Evolutionary conservation across 2,888 invertebrate species (phyloP).

Genomic region (Rhagium mordax): DNA sequence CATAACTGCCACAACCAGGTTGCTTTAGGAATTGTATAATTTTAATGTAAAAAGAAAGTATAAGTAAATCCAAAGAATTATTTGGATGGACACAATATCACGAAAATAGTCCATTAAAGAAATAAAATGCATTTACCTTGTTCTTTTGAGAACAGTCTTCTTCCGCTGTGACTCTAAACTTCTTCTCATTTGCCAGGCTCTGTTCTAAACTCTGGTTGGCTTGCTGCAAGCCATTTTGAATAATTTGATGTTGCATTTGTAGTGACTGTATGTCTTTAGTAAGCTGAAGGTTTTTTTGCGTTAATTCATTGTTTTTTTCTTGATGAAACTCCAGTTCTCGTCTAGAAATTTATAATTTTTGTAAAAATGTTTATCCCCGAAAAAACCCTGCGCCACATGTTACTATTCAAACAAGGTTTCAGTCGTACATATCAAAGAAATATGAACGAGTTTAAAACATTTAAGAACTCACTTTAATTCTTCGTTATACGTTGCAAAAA

Average conservation of each 20-base stretch:
- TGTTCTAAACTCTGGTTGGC: constrained; percentile 66
- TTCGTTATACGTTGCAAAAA: constrained; percentile 61
- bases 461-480: constrained; percentile 64
- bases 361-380: no score
- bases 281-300: constrained; percentile 71
- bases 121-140: constrained; percentile 51
- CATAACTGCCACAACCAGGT: no score
- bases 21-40: no score
- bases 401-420: no score
- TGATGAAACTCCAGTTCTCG: constrained; percentile 69
- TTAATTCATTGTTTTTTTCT: constrained; percentile 67
- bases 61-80: no score
- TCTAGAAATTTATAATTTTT: constrained; percentile 54
- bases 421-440: no score
- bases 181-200: constrained; percentile 68
- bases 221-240: constrained; percentile 67
- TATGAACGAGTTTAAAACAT: no score
- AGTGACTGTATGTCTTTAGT: constrained; percentile 68
- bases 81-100: no score
- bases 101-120: background rate
- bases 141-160: constrained; percentile 67
- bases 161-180: constrained; percentile 68
- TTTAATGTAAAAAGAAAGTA: no score
- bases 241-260: constrained; percentile 66
- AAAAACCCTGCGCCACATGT: no score